Conservation (phyloP, 2,888 invertebrate genomes). For the Monochamus alternatus region DNA sequence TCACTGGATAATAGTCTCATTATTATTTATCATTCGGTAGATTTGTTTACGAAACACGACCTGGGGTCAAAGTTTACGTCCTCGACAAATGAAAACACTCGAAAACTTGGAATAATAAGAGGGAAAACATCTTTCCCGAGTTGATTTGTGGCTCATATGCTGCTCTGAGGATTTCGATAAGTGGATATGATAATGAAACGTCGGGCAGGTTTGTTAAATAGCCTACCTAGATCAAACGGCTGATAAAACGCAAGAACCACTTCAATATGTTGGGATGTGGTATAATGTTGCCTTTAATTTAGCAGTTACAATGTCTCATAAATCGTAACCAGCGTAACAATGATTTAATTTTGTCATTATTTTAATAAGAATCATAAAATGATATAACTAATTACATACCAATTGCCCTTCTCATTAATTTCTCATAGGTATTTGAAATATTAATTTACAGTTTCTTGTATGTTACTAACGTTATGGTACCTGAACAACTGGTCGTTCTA, state of each 20-base stretch:
- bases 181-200: conserved; percentile 49
- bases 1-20: conserved; percentile 57
- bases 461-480: too few relatives aligned
- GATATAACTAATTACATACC: neutral
- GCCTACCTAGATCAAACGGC: conserved; percentile 40
- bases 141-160: conserved; percentile 32
- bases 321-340: conserved; percentile 37
- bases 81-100: conserved; percentile 33
- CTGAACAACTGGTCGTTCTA: too few relatives aligned
- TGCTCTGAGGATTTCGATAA: conserved; percentile 45
- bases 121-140: conserved; percentile 24
- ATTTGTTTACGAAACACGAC: conserved; percentile 57
- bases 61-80: conserved; percentile 37
- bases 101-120: conserved; percentile 39
- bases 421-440: too few relatives aligned
- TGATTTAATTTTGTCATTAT: conserved; percentile 40
- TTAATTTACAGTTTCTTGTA: too few relatives aligned
- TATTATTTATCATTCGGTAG: conserved; percentile 60
- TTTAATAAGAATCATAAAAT: conserved; percentile 35
- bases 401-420: too few relatives aligned
- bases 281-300: conserved; percentile 44
- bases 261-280: conserved; percentile 48
- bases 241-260: conserved; percentile 46
- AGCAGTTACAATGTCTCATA: conserved; percentile 26
- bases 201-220: conserved; percentile 52